phyloP scores from a whole-genome alignment of 2,888 invertebrate species.

The Idaea straminata region DNA sequence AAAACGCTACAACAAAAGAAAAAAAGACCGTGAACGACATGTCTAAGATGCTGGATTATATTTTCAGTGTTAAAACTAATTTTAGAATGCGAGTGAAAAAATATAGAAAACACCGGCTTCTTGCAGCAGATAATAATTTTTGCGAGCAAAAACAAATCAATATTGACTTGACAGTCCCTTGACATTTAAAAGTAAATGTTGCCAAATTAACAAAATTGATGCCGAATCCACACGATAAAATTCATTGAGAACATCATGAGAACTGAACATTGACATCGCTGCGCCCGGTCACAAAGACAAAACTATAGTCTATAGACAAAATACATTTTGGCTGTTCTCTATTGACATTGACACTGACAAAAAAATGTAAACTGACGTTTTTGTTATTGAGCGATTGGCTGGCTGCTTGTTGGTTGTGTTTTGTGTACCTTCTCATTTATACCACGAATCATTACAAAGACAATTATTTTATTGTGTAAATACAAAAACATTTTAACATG shows the following conservation, averaged over 20 bases:
- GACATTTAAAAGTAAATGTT: background rate
- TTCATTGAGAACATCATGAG: too few relatives aligned
- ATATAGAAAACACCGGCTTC: background rate
- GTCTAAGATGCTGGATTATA: conserved; percentile 5
- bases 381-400: conserved; percentile 8
- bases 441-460: background rate
- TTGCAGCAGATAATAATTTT: background rate
- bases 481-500: conserved; percentile 70
- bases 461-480: conserved; percentile 53
- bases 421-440: background rate
- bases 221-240: background rate
- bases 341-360: background rate
- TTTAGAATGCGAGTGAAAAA: too few relatives aligned
- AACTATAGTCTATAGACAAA: too few relatives aligned
- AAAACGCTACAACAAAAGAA: conserved; percentile 81
- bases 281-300: too few relatives aligned
- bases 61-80: background rate
- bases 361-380: background rate
- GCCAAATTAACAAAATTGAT: background rate
- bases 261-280: too few relatives aligned
- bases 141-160: background rate
- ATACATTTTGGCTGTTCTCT: background rate
- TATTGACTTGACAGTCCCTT: background rate
- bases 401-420: conserved; percentile 8
- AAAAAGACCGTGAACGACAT: conserved; percentile 86